phyloP scores from a whole-genome alignment of 23 tunicate genomes.

The Trididemnum clinides region DNA sequence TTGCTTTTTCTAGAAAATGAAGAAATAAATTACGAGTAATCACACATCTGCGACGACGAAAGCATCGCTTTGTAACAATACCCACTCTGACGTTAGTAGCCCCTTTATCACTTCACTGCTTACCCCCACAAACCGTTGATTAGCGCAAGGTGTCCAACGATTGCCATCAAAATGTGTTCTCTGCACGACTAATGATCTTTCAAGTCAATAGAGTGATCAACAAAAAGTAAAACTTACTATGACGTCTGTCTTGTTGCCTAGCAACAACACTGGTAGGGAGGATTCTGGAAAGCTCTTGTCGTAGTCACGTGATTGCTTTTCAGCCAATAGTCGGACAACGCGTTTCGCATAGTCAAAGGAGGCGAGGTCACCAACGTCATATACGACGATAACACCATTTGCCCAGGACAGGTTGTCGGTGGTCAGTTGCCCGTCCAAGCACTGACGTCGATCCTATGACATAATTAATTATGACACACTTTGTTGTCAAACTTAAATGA shows the following conservation, averaged over 20 bases:
- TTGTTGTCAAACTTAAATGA: too few species aligned
- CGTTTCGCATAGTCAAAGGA: not conserved
- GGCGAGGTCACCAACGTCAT: constrained; percentile 27
- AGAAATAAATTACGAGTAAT: too few species aligned
- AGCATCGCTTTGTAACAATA: not conserved
- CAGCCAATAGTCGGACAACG: not conserved
- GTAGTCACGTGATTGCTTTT: not conserved
- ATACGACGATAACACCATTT: constrained; percentile 34
- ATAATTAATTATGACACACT: too few species aligned
- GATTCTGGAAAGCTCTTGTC: not conserved
- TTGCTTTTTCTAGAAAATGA: constrained; percentile 5
- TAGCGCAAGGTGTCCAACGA: too few species aligned
- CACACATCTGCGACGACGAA: not conserved
- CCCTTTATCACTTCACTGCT: too few species aligned
- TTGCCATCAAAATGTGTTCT: too few species aligned
- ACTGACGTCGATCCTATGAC: too few species aligned
- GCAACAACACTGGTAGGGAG: constrained; percentile 8
- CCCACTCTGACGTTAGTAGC: too few species aligned
- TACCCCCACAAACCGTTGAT: too few species aligned
- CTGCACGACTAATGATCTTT: too few species aligned
- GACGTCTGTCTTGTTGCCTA: constrained; percentile 41
- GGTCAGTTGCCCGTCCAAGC: not conserved
- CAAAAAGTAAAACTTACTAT: constrained; percentile 39
- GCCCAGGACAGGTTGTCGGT: constrained; percentile 42
- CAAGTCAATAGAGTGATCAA: too few species aligned